Evolutionary conservation across 2,888 invertebrate genomes (phyloP).

Genomic region (Ophion slaviceki): DNA sequence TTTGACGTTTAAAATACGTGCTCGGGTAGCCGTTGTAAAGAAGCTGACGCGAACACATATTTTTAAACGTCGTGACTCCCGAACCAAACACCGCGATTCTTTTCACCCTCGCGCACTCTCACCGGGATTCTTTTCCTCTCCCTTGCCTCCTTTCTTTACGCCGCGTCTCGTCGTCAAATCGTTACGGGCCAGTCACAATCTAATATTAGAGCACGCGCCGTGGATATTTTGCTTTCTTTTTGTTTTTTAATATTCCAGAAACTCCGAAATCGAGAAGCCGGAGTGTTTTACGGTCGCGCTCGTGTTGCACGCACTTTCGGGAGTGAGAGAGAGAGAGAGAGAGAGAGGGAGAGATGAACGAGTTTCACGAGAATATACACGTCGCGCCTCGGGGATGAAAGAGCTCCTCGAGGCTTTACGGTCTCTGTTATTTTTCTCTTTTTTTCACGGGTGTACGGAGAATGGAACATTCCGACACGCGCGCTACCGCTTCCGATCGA

Average conservation of each 20-base stretch:
- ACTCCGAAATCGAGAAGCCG: constrained; percentile 33
- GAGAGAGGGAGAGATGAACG: not conserved
- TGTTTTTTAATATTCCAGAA: constrained; percentile 49
- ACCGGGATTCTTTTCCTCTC: not conserved
- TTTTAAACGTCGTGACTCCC: constrained; percentile 51
- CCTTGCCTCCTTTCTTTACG: constrained; percentile 16
- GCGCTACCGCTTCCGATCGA: not conserved
- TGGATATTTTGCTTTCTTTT: constrained; percentile 29
- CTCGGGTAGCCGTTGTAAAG: constrained; percentile 17
- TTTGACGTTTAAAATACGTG: constrained; percentile 29
- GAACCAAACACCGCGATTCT: constrained; percentile 43
- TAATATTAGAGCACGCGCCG: constrained; percentile 57
- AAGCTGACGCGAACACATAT: constrained; percentile 45
- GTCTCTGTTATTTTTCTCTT: not conserved
- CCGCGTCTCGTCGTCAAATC: constrained; percentile 46
- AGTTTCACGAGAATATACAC: too few relatives aligned
- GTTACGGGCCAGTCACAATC: constrained; percentile 37
- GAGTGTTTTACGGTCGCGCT: constrained; percentile 22
- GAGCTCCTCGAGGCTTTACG: not conserved
- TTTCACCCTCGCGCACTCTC: constrained; percentile 27
- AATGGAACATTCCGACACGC: constrained; percentile 23
- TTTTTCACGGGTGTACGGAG: not conserved
- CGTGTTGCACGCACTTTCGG: not conserved
- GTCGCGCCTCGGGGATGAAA: not conserved
- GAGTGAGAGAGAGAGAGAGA: not conserved